phyloP scores from a whole-genome alignment of 2,113 vertebrate genomes.

The Zosterops borbonicus region DNA sequence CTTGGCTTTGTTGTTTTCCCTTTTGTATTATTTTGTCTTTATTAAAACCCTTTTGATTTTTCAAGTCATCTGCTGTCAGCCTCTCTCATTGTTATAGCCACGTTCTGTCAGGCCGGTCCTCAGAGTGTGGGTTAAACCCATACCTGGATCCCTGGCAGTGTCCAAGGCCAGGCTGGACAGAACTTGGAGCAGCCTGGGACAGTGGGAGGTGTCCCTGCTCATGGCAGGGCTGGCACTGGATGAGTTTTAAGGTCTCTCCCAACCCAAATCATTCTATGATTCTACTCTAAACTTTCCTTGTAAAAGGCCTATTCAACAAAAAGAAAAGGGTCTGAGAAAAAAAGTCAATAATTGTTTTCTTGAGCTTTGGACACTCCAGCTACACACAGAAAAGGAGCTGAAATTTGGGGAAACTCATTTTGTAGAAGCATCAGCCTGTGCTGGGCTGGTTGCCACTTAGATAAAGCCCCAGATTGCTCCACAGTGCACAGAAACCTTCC shows the following conservation, averaged over 20 bases:
- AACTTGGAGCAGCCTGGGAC: not conserved
- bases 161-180: not conserved
- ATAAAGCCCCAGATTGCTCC: not conserved
- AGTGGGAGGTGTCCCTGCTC: not conserved
- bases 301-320: not conserved
- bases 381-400: not conserved
- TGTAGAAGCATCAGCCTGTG: not conserved
- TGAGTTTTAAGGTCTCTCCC: not conserved
- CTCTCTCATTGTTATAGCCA: no score
- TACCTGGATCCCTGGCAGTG: not conserved
- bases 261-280: not conserved
- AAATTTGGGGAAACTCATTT: not conserved
- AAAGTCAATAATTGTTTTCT: not conserved
- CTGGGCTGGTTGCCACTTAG: not conserved
- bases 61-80: no score
- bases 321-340: not conserved
- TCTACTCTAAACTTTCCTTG: not conserved
- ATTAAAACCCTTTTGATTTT: no score
- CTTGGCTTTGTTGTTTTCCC: no score
- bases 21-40: no score
- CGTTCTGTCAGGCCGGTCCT: no score
- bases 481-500: accelerated
- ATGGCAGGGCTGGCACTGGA: not conserved
- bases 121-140: no score
- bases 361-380: not conserved